Conservation (phyloP, 1,140 invertebrate species). For the Trichonephila inaurata region DNA sequence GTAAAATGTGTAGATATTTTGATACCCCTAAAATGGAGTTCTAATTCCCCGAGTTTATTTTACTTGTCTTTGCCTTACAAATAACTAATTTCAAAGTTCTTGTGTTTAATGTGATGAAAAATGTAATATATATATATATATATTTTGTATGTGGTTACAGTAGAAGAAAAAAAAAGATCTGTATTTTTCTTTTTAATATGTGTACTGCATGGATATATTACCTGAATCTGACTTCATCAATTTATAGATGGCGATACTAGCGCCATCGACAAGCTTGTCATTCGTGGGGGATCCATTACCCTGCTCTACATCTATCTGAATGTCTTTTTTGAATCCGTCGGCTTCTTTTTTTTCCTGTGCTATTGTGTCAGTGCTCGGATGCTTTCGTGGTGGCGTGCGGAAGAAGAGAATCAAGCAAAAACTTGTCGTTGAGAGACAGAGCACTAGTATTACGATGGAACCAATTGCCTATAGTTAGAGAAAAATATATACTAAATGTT, state of each 20-base stretch:
- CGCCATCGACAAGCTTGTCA: conserved; percentile 21
- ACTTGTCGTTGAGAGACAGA: conserved; percentile 56
- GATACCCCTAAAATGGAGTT: no score
- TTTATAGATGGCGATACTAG: conserved; percentile 66
- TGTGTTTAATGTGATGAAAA: no score
- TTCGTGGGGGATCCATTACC: background rate
- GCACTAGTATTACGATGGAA: background rate
- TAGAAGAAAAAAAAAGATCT: no score
- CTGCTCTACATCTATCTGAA: background rate
- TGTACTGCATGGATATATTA: background rate
- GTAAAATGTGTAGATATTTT: no score
- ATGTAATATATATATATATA: no score
- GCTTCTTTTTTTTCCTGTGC: background rate
- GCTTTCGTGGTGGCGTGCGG: background rate
- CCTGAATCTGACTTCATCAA: conserved; percentile 54
- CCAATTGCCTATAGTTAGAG: conserved; percentile 53
- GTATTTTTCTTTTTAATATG: no score
- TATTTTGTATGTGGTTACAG: no score
- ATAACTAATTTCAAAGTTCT: no score
- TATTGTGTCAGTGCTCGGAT: background rate
- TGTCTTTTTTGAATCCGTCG: background rate
- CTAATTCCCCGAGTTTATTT: no score
- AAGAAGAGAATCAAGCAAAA: conserved; percentile 60
- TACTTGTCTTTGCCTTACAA: no score
- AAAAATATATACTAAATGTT: no score